Base-by-base conservation (phyloP, 2,113 vertebrate genomes). In the Oreotragus oreotragus region DNA sequence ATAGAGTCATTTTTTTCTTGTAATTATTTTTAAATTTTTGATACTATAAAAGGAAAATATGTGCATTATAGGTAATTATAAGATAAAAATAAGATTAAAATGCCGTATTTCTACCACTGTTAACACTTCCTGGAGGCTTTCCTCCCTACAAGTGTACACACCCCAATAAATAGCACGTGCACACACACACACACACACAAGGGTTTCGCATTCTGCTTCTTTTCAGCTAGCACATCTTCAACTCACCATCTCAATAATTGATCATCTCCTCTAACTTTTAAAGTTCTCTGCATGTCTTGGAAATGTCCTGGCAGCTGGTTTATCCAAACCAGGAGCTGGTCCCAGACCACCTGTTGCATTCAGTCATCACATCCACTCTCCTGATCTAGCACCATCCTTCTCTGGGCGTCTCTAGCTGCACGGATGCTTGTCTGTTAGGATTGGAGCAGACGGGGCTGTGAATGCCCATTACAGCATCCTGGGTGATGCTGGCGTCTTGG, bases 1-100 rank as follows among this genome's bases (percentile, higher is more conserved):
- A 13, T 39, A 27, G 60, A n/a, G 49, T 30, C 4, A 62, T 57
- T 51, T 43, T 25, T 55, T 64, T 36, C 70, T 23, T 66, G 45
- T 43, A 45, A 58, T 55, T 95, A 25, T 43, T 55, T 92, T 84
- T 17, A 81, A 64, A 36, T 25, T 25, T 84, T 84, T 95, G 25
- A 58, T 47, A 77, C 14, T 79, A n/a, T 36, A 83, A n/a, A 84
- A 27, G 27, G 36, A 36, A 90, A 80, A 92, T 27, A 28, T 58
- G 25, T n/a, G 36, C 14, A 21, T 89, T 49, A 1, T 17, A 49
- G 27, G 27, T 85, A 94, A 87, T 45, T 89, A 58, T 49, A 73
- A 92, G 27, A 43, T 92, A 53, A 79, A 94, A 92, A 70, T n/a
- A 84, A 62, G 77, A 84, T 85, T 76, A 91, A 57, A 45, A 17